Percentiles rank a stretch among this genome's conserved stretches.
Conservation (phyloP, 2,888 invertebrate genomes). For the Achlya flavicornis region DNA sequence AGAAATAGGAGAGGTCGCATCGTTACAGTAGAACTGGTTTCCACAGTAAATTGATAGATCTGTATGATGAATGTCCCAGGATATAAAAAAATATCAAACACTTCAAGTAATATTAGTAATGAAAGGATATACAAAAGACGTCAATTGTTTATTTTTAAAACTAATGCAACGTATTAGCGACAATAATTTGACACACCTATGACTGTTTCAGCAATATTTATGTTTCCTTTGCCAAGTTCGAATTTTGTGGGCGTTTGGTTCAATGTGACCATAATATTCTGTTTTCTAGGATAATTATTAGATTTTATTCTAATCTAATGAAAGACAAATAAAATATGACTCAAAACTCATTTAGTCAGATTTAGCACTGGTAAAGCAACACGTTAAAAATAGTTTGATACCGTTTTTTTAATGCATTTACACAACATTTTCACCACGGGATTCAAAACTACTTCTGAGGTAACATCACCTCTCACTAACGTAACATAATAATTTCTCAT, state of each 20-base stretch:
- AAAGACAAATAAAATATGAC: too few species aligned
- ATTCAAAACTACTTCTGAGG: too few species aligned
- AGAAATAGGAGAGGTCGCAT: too few species aligned
- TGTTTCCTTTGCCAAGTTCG: constrained; percentile 65
- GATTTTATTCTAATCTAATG: too few species aligned
- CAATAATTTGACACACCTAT: constrained; percentile 60
- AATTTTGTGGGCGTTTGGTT: constrained; percentile 47
- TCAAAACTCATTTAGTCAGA: constrained; percentile 25
- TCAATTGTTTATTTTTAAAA: constrained; percentile 1
- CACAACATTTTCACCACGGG: too few species aligned
- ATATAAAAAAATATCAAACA: too few species aligned
- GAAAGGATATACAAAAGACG: background rate
- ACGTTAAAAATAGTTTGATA: too few species aligned
- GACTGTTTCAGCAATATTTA: constrained; percentile 69
- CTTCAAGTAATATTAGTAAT: background rate
- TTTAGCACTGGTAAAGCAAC: too few species aligned
- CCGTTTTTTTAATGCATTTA: too few species aligned
- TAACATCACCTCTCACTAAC: too few species aligned
- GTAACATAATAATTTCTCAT: too few species aligned
- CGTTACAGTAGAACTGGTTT: background rate
- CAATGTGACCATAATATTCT: constrained; percentile 33
- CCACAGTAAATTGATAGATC: background rate
- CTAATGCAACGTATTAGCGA: constrained; percentile 34
- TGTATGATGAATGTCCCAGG: background rate
- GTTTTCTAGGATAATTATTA: constrained; percentile 21